Base-by-base conservation (phyloP, 2,888 invertebrate genomes). In the Fissipunctia ypsillon region DNA sequence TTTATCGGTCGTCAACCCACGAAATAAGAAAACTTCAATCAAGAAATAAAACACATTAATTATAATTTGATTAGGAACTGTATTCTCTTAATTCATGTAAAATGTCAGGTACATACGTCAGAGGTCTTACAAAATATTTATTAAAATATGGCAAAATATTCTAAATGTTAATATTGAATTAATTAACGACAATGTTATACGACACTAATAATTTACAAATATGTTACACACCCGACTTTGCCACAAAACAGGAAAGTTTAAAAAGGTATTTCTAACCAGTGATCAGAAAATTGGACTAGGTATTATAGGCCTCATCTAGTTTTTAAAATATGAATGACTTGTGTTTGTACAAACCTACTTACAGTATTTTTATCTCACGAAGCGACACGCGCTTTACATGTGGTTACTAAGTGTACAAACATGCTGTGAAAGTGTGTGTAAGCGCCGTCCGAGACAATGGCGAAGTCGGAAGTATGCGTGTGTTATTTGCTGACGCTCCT, bases 11-110 rank as follows among this genome's bases (percentile, higher is more conserved):
- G 35, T 31, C 16, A 67, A 76, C 2, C 5, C 28, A 48, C 43
- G 25, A 57, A 50, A 50, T 35, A 22, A 52, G 22, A 70, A 43
- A 52, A 25, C 9, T 31, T 19, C 14, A 4, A 6, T 19, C 14
- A 43, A 43, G 12, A 76, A 80, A 76, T 61, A 57, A 76, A 73
- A 80, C 73, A 35, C 59, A 52, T 38, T n/a, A 1, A n/a, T 22
- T 28, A 22, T 38, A 31, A 22, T 35, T 61, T 73, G 0, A 14
- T 25, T 28, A 45, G 38, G 1, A 22, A 71, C 10, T 75, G 50
- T 78, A 75, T 48, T 75, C 16, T 60, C 14, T 22, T 43, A 41
- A 19, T 50, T 76, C 35, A 69, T 31, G n/a, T 69, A 57, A 60
- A 73, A 54, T 43, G 0, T 43, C 65, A 56, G 69, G 41, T 68